Percentiles rank a stretch among this genome's conserved stretches.
Conservation (phyloP, 2,797 vertebrate genomes). For the Ispidina lecontei region DNA sequence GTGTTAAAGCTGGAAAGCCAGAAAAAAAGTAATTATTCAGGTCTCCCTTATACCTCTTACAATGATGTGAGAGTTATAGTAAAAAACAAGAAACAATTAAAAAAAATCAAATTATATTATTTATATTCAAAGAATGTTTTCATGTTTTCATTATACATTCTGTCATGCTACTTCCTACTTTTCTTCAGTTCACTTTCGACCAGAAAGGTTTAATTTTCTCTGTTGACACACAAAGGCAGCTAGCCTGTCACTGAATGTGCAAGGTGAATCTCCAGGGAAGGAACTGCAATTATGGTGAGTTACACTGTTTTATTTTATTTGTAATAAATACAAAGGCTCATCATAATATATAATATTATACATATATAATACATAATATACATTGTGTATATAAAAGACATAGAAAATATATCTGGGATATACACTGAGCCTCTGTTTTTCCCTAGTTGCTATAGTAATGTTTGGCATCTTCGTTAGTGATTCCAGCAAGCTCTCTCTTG, state of each 20-base stretch:
- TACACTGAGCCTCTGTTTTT: background rate
- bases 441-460: constrained; percentile 42
- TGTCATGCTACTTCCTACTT: background rate
- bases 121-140: background rate
- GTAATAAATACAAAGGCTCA: background rate
- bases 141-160: background rate
- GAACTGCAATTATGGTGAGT: background rate
- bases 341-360: too few species aligned
- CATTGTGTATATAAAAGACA: background rate
- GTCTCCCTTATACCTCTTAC: background rate
- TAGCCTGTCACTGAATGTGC: background rate
- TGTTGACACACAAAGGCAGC: background rate
- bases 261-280: background rate
- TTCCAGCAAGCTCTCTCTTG: background rate
- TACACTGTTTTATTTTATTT: background rate
- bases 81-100: background rate
- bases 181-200: constrained; percentile 6
- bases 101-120: background rate
- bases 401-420: background rate
- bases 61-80: background rate
- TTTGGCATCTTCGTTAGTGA: constrained; percentile 30
- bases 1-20: background rate
- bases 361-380: too few species aligned
- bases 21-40: background rate
- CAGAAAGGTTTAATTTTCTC: constrained; percentile 35